Base-by-base conservation (phyloP, 2,797 vertebrate genomes). In the Mus caroli region DNA sequence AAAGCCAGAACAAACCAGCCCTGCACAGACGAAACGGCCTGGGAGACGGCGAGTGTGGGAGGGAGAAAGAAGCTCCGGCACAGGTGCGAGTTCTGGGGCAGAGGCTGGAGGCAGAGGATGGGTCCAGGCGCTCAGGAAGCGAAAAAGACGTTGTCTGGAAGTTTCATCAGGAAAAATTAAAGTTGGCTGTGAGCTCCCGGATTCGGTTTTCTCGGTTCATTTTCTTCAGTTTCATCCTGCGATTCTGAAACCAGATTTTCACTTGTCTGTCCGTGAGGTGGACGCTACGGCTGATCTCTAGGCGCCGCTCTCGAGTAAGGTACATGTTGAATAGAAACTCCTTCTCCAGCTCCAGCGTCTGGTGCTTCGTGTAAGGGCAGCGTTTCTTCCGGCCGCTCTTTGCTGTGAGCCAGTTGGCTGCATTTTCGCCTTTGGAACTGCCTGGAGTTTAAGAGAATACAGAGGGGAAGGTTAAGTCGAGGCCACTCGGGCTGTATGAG, bases 241-340 rank as follows among this genome's bases (percentile, higher is more conserved):
- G 99, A 98, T 99, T 99, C 98, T 99, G 99, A 99, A 99, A 99
- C 99, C 99, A 99, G 98, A 99, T 99, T 99, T 99, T 99, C 96
- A 99, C 99, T 99, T 99, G 99, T 99, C 99, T 99, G 99, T 99
- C 99, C 98, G 99, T 99, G 98, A 99, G 99, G 98, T 99, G 99
- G 98, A 99, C 99, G 96, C 99, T 99, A 98, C 99, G 99, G 99
- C 99, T 99, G 99, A 99, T 99, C 99, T 99, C 99, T 98, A 99
- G 99, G 96, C 99, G 99, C 98, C 99, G 99, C 98, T 99, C 99
- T 96, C 99, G 99, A 98, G 99, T 99, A 99, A 99, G 99, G 99
- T 99, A 99, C 99, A 99, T 99, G 99, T 99, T 99, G 99, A 99
- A 99, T 83, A 99, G 99, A 98, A 99, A 99, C 98, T 99, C 99